Evolutionary conservation across 2,888 invertebrate genomes (phyloP).

Genomic region (Unio pictorum): DNA sequence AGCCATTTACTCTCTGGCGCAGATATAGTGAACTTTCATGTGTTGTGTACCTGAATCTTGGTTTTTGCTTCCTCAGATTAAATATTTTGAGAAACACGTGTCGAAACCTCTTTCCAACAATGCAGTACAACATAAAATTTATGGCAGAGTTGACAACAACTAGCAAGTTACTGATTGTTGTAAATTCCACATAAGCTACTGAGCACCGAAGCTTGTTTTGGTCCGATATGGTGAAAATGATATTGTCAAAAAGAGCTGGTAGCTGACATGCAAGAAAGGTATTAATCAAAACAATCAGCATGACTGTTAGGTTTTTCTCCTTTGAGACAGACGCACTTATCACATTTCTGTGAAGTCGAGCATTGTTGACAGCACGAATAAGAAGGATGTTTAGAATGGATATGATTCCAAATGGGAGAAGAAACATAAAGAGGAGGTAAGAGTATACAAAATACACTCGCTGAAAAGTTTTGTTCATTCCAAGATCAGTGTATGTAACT

Average conservation of each 20-base stretch:
- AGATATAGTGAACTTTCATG: constrained; percentile 40
- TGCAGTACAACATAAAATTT: constrained; percentile 67
- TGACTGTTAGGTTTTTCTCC: constrained; percentile 94
- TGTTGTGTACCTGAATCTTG: constrained; percentile 37
- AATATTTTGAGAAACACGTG: constrained; percentile 44
- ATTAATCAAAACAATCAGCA: constrained; percentile 95
- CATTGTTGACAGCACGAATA: constrained; percentile 61
- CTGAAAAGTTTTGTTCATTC: constrained; percentile 52
- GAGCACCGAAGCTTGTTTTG: constrained; percentile 39
- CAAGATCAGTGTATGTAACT: constrained; percentile 54
- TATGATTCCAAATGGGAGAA: constrained; percentile 64
- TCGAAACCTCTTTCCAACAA: constrained; percentile 66
- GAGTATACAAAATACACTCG: constrained; percentile 67
- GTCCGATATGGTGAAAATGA: constrained; percentile 58
- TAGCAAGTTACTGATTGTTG: constrained; percentile 58
- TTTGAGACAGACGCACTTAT: constrained; percentile 72
- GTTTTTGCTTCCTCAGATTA: constrained; percentile 32
- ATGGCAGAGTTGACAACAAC: constrained; percentile 65
- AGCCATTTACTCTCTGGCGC: constrained; percentile 15
- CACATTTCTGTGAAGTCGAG: constrained; percentile 45
- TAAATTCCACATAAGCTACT: constrained; percentile 47
- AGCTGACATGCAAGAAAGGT: constrained; percentile 93
- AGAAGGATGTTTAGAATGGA: constrained; percentile 64
- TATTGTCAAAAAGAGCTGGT: constrained; percentile 67
- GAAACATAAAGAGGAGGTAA: constrained; percentile 65